Conservation (phyloP, 1,140 invertebrate genomes). For the Danaus plexippus region DNA sequence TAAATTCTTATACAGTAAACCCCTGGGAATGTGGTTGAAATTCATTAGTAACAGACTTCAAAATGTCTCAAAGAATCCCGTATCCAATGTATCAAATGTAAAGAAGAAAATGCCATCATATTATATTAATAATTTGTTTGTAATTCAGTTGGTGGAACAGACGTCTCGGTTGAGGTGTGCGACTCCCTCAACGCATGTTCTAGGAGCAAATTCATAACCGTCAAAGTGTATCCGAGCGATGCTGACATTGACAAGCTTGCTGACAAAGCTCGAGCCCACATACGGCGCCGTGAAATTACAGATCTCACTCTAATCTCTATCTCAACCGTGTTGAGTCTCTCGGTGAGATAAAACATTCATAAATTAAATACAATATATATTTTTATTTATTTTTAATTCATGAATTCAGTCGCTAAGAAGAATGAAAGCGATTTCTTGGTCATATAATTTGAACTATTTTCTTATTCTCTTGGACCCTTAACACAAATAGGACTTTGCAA, state of each 20-base stretch:
- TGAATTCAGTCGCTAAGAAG: no score
- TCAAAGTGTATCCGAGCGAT: slow-evolving; percentile 18
- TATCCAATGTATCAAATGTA: no score
- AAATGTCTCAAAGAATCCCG: no score
- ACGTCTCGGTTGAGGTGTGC: slow-evolving; percentile 36
- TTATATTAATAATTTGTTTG: neutral
- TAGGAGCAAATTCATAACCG: slow-evolving; percentile 4
- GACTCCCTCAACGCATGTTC: slow-evolving; percentile 34
- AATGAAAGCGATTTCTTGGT: no score
- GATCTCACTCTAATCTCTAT: slow-evolving; percentile 16
- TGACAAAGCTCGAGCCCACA: slow-evolving; percentile 21
- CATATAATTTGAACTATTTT: no score
- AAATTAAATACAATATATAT: no score
- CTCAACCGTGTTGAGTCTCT: slow-evolving; percentile 28
- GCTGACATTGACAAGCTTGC: slow-evolving; percentile 16
- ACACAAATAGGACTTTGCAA: no score
- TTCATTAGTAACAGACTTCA: no score
- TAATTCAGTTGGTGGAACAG: slow-evolving; percentile 21
- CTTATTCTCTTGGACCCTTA: no score
- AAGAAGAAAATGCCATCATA: slow-evolving; percentile 1
- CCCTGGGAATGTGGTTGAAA: no score
- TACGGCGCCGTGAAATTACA: slow-evolving; percentile 28
- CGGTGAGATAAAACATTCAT: slow-evolving; percentile 14
- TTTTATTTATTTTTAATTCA: no score
- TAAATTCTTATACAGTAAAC: no score